Conservation (phyloP, 2,113 vertebrate species). For the Pachyramphus minor region DNA sequence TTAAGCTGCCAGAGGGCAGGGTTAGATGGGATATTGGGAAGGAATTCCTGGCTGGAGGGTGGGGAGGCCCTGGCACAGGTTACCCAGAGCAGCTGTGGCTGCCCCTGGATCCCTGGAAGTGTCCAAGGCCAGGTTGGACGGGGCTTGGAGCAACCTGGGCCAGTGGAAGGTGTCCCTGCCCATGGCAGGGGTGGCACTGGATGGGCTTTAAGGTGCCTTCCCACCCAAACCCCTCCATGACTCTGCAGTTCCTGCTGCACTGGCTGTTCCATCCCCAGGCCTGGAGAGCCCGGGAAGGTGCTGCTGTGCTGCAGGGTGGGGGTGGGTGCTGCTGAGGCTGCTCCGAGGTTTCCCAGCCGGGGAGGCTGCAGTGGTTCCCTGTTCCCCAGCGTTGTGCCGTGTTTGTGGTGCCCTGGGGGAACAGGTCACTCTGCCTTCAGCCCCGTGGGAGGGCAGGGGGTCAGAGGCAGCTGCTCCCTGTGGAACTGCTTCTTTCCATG, state of each 20-base stretch:
- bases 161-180: neutral
- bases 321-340: accelerated
- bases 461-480: neutral
- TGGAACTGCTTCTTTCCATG: neutral
- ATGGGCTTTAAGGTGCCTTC: accelerated
- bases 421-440: neutral
- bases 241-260: neutral
- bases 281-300: accelerated
- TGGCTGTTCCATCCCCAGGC: neutral
- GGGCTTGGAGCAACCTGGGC: neutral
- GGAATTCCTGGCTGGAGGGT: neutral
- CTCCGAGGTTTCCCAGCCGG: neutral
- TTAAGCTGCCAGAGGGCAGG: neutral
- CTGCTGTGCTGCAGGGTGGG: neutral
- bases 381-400: neutral
- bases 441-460: neutral
- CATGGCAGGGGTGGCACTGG: neutral
- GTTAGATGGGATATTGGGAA: accelerated
- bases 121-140: neutral
- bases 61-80: accelerated
- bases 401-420: neutral
- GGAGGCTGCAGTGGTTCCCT: neutral
- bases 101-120: neutral
- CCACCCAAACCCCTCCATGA: accelerated
- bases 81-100: neutral